phyloP scores from a whole-genome alignment of 2,888 invertebrate genomes.

The Epiblema foenella region DNA sequence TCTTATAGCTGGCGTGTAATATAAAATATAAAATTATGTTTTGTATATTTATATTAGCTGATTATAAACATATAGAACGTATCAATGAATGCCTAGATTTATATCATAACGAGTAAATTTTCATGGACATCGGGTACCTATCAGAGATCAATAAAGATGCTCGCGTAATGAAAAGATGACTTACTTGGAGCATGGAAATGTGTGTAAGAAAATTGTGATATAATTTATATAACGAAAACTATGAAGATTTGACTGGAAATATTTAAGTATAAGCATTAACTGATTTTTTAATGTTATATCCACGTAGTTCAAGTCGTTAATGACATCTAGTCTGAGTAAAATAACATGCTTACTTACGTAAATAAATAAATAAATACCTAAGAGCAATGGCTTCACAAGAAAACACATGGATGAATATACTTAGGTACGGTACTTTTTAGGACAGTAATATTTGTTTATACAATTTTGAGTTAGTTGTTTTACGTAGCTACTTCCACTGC shows the following conservation, averaged over 20 bases:
- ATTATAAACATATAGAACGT: too few relatives aligned
- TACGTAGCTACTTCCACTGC: background rate
- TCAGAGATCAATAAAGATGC: background rate
- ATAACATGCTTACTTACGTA: conserved; percentile 1
- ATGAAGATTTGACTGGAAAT: background rate
- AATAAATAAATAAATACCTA: too few relatives aligned
- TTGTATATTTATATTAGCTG: too few relatives aligned
- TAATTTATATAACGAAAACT: background rate
- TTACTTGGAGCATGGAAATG: background rate
- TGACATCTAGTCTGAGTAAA: conserved; percentile 1
- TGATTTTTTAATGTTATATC: background rate
- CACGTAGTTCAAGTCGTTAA: background rate
- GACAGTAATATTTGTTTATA: background rate
- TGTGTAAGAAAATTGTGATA: background rate
- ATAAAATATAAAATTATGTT: too few relatives aligned
- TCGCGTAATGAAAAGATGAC: background rate
- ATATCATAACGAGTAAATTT: too few relatives aligned
- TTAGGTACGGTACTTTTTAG: background rate
- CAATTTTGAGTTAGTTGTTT: background rate
- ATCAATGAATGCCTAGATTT: too few relatives aligned
- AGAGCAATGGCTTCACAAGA: background rate
- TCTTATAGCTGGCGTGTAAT: too few relatives aligned
- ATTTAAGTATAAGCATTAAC: background rate
- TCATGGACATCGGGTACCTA: too few relatives aligned
- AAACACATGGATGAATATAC: background rate